Evolutionary conservation across 1,140 invertebrate genomes (phyloP).

Genomic region (Drosophila rufa): DNA sequence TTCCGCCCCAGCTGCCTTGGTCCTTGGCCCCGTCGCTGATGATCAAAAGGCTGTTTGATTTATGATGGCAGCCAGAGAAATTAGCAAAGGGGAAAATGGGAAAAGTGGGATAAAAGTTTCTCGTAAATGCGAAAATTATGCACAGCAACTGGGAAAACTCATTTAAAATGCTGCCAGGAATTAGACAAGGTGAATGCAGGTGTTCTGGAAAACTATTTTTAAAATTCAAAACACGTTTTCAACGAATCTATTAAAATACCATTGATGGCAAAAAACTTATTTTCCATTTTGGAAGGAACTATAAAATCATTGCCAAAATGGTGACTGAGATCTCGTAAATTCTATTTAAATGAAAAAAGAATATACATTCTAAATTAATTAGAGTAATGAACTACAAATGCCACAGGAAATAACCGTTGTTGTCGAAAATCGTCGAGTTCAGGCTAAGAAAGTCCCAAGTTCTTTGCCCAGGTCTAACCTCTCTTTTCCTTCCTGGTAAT

Average conservation of each 20-base stretch:
- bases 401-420: too few relatives aligned
- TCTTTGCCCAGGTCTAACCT: constrained; percentile 1
- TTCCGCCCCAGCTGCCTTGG: constrained; percentile 10
- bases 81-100: constrained; percentile 49
- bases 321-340: too few relatives aligned
- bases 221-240: not conserved
- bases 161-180: constrained; percentile 67
- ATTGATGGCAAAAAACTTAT: not conserved
- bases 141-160: constrained; percentile 65
- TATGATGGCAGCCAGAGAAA: constrained; percentile 75
- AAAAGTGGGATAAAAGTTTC: constrained; percentile 59
- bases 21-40: constrained; percentile 41
- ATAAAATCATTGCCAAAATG: too few relatives aligned
- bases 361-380: not conserved
- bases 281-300: too few relatives aligned
- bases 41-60: constrained; percentile 81
- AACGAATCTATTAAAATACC: not conserved
- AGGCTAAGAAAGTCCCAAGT: constrained; percentile 1
- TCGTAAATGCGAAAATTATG: constrained; percentile 77
- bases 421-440: not conserved
- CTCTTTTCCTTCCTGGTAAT: constrained; percentile 14
- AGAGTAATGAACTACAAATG: not conserved
- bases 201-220: constrained; percentile 7
- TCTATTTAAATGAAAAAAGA: too few relatives aligned
- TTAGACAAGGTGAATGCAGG: constrained; percentile 16